Evolutionary conservation across 2,888 invertebrate species (phyloP).

Genomic region (Drosophila limbata): DNA sequence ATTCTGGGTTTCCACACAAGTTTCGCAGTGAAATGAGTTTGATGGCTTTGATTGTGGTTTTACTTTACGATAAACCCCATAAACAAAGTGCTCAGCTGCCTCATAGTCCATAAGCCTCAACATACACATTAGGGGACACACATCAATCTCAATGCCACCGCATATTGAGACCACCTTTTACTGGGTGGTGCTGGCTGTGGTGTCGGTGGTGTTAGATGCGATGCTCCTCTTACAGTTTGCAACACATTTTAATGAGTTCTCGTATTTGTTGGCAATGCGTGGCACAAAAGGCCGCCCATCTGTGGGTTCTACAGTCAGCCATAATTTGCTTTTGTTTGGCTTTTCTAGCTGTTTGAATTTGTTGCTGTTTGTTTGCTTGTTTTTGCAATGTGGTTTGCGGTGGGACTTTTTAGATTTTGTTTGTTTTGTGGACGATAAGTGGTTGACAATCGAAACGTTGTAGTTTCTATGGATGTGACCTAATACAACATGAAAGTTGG

Average conservation of each 20-base stretch:
- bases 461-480: slow-evolving; percentile 30
- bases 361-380: slow-evolving; percentile 19
- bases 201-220: slow-evolving; percentile 8
- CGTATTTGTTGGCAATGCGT: slow-evolving; percentile 34
- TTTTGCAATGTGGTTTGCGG: slow-evolving; percentile 52
- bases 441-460: slow-evolving; percentile 56
- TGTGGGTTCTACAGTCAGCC: slow-evolving; percentile 45
- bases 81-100: slow-evolving; percentile 50
- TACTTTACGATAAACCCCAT: slow-evolving; percentile 49
- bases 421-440: slow-evolving; percentile 76
- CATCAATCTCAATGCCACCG: slow-evolving; percentile 39
- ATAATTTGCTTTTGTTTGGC: slow-evolving; percentile 62
- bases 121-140: slow-evolving; percentile 30
- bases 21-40: slow-evolving; percentile 38
- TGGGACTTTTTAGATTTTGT: slow-evolving; percentile 71
- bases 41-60: slow-evolving; percentile 40
- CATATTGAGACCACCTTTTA: slow-evolving; percentile 54
- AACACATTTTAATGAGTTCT: slow-evolving; percentile 73
- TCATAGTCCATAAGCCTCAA: slow-evolving; percentile 45
- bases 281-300: slow-evolving; percentile 20
- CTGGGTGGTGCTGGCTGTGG: slow-evolving; percentile 1
- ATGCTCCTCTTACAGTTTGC: slow-evolving; percentile 46
- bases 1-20: slow-evolving; percentile 10
- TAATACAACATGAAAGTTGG: slow-evolving; percentile 19
- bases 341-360: slow-evolving; percentile 47